Evolutionary conservation across 1,140 invertebrate genomes (phyloP), one percentile per base, ranked within the genome.

Genomic region (Samia ricini): DNA sequence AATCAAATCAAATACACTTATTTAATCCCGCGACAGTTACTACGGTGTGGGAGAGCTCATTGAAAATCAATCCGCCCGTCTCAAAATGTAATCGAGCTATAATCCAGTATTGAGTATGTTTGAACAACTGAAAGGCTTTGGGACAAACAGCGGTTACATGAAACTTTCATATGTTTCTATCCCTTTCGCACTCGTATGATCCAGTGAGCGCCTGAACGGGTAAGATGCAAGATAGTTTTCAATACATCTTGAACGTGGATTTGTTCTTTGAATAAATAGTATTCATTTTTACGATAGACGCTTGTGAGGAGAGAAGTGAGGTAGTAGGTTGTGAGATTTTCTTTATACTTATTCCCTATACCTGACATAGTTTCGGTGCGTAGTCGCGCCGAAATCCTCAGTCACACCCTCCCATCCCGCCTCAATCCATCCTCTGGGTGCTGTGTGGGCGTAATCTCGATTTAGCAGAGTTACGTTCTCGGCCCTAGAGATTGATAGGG

Each of bases 131-230:
- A 65, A 65, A 65, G 64, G 59, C 48, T 61, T 42, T 33, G 26
- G 26, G 26, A 20, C 59, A 65, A 61, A 65, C 56, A 21, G 26
- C 18, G 49, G 19, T 23, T 60, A 60, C 64, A 65, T 65, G 64
- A 65, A 65, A 65, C 10, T 61, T 65, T 65, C 64, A 65, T 65
- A 26, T 51, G 57, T 57, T 64, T 65, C 19, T 49, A 48, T 60
- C 59, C 51, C 19, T 36, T 21, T 57, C 56, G 0, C 56, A 6
- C 56, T 10, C 18, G 12, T 8, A 0, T n/a, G 8, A 55, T 55
- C 24, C 15, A 24, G 22, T 24, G 10, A 21, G 10, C 52, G 12
- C 20, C 21, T 2, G 22, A 24, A 24, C 24, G 15, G 52, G 19
- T 52, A 10, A 15, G 24, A 24, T 22, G 22, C 24, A 23, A 8